These are phyloP conservation scores for Tyrophagus putrescentiae DNA, from an alignment of 1,140 invertebrate genomes.

Conservation along the genomic window DNA sequence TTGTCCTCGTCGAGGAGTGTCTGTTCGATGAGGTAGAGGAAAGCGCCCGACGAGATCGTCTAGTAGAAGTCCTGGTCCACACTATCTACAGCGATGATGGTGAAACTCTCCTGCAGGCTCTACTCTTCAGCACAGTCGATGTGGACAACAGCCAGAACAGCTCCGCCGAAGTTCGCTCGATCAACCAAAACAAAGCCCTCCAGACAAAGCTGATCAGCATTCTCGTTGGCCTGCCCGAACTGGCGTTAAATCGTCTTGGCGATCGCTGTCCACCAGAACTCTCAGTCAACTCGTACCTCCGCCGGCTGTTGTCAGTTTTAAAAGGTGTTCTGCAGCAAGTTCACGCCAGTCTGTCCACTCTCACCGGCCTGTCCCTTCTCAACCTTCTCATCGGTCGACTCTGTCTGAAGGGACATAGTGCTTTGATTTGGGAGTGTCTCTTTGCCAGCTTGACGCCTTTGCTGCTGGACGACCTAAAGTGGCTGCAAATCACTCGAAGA, in stretches of 20 bases:
- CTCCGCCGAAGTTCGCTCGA: too few relatives aligned
- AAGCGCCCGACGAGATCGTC: background rate
- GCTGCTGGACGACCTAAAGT: background rate
- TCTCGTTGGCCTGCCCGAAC: slow-evolving; percentile 1
- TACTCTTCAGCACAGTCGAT: background rate
- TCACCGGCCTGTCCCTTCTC: background rate
- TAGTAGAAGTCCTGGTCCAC: background rate
- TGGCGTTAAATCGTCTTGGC: background rate
- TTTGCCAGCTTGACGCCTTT: background rate
- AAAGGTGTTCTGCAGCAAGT: background rate
- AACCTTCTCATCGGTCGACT: background rate
- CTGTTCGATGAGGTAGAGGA: background rate
- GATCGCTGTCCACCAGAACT: background rate
- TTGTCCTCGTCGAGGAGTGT: background rate
- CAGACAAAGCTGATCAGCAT: background rate
- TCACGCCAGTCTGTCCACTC: background rate
- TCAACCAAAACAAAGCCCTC: background rate
- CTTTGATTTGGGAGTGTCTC: background rate
- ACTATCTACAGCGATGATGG: background rate
- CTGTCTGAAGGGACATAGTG: background rate
- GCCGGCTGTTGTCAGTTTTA: background rate
- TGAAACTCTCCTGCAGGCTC: too few relatives aligned
- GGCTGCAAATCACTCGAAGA: background rate
- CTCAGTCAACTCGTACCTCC: background rate
- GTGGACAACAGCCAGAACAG: background rate